phyloP scores from a whole-genome alignment of 1,140 invertebrate genomes.

The Cecropterus lyciades region DNA sequence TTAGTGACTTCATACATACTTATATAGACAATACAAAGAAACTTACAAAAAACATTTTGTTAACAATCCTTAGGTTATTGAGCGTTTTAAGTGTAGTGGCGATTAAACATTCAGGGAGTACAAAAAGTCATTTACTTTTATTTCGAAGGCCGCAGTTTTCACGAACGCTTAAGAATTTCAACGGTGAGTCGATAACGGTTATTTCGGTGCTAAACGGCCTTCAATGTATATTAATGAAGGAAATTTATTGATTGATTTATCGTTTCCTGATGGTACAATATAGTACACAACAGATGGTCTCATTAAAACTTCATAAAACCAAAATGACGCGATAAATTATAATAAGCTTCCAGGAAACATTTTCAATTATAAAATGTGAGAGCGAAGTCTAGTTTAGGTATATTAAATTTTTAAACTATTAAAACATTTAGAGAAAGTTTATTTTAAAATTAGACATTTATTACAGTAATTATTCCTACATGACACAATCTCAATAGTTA shows the following conservation, averaged over 20 bases:
- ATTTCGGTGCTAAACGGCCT: conserved; percentile 42
- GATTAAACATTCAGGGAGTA: conserved; percentile 18
- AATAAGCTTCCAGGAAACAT: neutral
- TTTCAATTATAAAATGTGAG: neutral
- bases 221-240: conserved; percentile 51
- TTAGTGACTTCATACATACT: too few species aligned
- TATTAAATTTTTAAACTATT: too few species aligned
- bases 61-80: neutral
- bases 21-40: too few species aligned
- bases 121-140: conserved; percentile 8
- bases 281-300: conserved; percentile 15
- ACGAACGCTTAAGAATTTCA: conserved; percentile 36
- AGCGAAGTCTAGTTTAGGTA: too few species aligned
- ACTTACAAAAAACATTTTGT: neutral
- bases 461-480: too few species aligned
- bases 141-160: conserved; percentile 28
- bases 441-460: too few species aligned
- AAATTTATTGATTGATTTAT: conserved; percentile 49
- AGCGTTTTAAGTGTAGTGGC: neutral
- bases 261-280: conserved; percentile 29
- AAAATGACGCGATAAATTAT: neutral
- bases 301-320: neutral
- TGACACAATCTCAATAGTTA: too few species aligned
- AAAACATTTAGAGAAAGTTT: too few species aligned
- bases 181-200: conserved; percentile 33